phyloP scores from a whole-genome alignment of 2,888 invertebrate genomes.

The Melanophora roralis region DNA sequence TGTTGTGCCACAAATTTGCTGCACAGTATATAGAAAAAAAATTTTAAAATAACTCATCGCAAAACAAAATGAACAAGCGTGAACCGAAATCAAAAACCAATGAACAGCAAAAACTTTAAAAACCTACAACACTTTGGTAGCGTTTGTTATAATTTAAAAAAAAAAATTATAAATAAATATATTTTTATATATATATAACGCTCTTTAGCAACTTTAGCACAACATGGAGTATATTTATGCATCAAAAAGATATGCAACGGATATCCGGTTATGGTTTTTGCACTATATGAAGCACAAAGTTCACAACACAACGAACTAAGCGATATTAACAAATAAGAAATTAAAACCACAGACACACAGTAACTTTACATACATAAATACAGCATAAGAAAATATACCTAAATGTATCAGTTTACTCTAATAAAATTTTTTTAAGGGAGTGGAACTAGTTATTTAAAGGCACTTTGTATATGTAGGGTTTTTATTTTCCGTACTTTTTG shows the following conservation, averaged over 20 bases:
- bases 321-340: background rate
- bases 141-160: too few species aligned
- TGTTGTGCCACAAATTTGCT: slow-evolving; percentile 56
- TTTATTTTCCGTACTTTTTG: too few species aligned
- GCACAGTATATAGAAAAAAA: slow-evolving; percentile 51
- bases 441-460: too few species aligned
- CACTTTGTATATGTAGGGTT: too few species aligned
- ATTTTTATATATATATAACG: slow-evolving; percentile 25
- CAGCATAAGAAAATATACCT: too few species aligned
- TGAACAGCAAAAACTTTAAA: slow-evolving; percentile 16
- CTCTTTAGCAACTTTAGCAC: background rate
- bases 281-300: slow-evolving; percentile 51
- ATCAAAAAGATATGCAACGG: slow-evolving; percentile 49
- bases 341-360: background rate
- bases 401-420: too few species aligned
- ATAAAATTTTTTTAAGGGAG: too few species aligned
- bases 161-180: slow-evolving; percentile 3
- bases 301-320: slow-evolving; percentile 14
- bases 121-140: background rate
- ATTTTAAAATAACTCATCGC: slow-evolving; percentile 15
- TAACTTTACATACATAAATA: background rate
- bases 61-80: slow-evolving; percentile 42
- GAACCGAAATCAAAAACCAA: slow-evolving; percentile 36
- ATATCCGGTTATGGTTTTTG: slow-evolving; percentile 57
- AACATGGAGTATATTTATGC: background rate